A percentile compares a stretch with the other conserved stretches of the same genome.
Evolutionary conservation across 2,888 invertebrate genomes (phyloP).

Genomic region (Mesoligia furuncula): DNA sequence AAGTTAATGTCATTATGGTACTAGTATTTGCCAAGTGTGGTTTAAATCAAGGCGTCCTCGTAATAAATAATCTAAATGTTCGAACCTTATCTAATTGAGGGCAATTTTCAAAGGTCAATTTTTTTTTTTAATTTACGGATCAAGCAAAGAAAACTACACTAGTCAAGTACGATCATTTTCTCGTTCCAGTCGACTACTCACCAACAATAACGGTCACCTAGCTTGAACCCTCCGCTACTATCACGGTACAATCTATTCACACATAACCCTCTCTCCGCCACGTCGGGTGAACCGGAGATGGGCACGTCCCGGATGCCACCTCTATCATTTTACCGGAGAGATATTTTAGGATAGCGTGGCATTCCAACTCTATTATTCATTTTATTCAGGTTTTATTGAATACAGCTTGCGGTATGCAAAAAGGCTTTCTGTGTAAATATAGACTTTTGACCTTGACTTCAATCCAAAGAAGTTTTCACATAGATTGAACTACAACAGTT

Average conservation of each 20-base stretch:
- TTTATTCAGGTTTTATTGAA: conserved; percentile 53
- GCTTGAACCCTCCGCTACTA: conserved; percentile 20
- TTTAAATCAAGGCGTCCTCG: not conserved
- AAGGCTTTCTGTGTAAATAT: conserved; percentile 7
- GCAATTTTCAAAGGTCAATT: no score
- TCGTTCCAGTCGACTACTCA: not conserved
- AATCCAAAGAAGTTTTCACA: not conserved
- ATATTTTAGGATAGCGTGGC: conserved; percentile 43
- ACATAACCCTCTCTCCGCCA: conserved; percentile 48
- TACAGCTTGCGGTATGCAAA: conserved; percentile 19
- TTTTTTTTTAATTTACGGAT: not conserved
- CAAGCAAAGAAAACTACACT: not conserved
- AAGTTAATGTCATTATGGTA: not conserved
- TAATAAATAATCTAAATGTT: not conserved
- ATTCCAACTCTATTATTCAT: conserved; percentile 49
- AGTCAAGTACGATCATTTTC: conserved; percentile 8
- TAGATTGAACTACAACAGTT: not conserved
- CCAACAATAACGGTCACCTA: conserved; percentile 11
- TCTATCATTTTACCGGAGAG: conserved; percentile 52
- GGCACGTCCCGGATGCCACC: conserved; percentile 52
- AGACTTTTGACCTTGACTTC: conserved; percentile 3
- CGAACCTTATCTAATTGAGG: no score
- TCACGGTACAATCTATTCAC: conserved; percentile 21
- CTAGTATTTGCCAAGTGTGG: not conserved
- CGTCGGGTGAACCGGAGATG: conserved; percentile 58